phyloP scores from a whole-genome alignment of 2,113 vertebrate species.

The Damaliscus lunatus region DNA sequence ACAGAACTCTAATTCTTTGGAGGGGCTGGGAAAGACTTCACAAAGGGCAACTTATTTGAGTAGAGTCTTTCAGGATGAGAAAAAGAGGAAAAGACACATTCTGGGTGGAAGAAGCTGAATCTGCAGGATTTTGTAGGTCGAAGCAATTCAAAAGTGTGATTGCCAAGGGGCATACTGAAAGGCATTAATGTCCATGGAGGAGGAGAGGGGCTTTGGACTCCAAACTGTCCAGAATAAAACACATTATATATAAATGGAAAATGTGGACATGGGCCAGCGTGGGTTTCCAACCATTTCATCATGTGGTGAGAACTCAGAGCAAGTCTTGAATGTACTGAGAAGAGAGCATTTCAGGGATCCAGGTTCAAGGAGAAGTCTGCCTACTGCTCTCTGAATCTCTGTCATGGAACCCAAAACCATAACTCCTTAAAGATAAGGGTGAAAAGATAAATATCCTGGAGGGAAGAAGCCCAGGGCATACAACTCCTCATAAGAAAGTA shows the following conservation, averaged over 20 bases:
- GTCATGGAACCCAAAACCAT: not conserved
- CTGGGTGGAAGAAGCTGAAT: not conserved
- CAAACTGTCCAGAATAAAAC: not conserved
- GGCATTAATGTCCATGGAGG: not conserved
- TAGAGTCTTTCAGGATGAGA: not conserved
- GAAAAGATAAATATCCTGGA: not conserved
- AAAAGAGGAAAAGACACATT: not conserved
- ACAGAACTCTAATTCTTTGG: not conserved
- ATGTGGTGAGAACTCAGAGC: not conserved
- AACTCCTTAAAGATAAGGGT: not conserved
- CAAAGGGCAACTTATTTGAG: not conserved
- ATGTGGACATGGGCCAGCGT: not conserved
- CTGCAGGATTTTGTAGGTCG: not conserved
- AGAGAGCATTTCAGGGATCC: not conserved
- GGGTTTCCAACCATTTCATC: not conserved
- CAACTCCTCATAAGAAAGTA: not conserved
- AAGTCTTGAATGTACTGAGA: not conserved
- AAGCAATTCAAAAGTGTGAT: not conserved
- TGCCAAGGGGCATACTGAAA: not conserved
- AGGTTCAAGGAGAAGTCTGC: not conserved
- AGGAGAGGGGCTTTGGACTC: not conserved
- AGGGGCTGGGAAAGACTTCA: not conserved
- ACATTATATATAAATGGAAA: not conserved
- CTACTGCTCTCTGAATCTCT: not conserved
- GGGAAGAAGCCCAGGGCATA: not conserved